Conservation (phyloP, 2,797 vertebrate species). For the Miichthys miiuy region DNA sequence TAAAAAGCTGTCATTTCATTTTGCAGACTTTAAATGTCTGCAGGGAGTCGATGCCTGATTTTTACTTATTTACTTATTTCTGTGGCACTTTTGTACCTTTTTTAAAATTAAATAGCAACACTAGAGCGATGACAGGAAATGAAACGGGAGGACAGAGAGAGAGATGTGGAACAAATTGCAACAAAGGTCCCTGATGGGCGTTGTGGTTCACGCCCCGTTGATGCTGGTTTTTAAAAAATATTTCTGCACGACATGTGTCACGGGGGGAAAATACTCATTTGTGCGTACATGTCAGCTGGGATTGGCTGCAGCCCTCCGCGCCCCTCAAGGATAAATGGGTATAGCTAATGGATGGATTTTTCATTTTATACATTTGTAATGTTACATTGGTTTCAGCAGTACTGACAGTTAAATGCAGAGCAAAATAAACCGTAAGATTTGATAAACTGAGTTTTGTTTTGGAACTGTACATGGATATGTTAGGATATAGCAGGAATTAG, state of each 20-base stretch:
- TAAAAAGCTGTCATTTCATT: slow-evolving; percentile 4
- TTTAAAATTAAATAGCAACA: background rate
- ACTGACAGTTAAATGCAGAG: no score
- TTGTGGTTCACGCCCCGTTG: background rate
- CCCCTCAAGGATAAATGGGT: background rate
- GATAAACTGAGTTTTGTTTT: background rate
- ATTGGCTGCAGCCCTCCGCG: background rate
- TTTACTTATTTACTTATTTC: background rate
- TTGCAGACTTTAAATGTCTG: background rate
- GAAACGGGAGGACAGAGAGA: background rate
- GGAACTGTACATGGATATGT: background rate
- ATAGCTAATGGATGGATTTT: background rate
- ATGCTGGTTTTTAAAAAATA: background rate
- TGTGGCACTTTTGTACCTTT: background rate
- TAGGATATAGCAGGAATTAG: background rate
- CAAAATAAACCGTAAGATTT: background rate
- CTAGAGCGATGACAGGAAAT: background rate
- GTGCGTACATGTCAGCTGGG: background rate
- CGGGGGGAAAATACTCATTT: background rate
- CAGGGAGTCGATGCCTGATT: background rate
- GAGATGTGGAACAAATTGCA: background rate
- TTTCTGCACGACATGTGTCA: background rate
- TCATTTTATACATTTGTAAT: background rate
- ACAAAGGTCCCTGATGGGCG: background rate
- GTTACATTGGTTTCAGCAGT: background rate